Evolutionary conservation across 1,140 invertebrate genomes (phyloP).

Genomic region (Steinernema khuongi): DNA sequence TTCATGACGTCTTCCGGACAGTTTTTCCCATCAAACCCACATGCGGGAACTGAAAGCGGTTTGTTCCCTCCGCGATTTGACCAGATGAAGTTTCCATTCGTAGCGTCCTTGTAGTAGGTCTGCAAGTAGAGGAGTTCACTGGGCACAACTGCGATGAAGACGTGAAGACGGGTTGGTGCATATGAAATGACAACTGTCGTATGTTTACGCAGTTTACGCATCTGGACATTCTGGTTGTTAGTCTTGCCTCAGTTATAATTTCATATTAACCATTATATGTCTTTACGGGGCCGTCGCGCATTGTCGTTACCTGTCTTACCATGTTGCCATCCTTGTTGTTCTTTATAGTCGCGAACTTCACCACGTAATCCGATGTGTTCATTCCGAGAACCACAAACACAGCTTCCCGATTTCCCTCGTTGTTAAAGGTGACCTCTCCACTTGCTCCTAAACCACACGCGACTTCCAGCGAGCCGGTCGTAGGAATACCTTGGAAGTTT

Average conservation of each 20-base stretch:
- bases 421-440: neutral
- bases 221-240: no score
- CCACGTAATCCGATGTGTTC: neutral
- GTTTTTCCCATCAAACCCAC: neutral
- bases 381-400: neutral
- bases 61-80: neutral
- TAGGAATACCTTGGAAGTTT: neutral
- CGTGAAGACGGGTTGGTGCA: no score
- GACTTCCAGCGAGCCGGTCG: neutral
- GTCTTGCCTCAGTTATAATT: no score
- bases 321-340: neutral
- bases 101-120: neutral
- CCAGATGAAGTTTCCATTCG: conserved; percentile 1
- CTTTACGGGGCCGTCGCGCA: no score
- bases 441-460: neutral
- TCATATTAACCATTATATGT: no score
- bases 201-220: no score
- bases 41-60: neutral
- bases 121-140: no score
- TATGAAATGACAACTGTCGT: no score
- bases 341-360: neutral
- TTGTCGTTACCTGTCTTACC: no score
- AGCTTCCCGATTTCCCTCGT: neutral
- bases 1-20: conserved; percentile 1
- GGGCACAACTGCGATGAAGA: no score